Evolutionary conservation across 2,113 vertebrate species (phyloP).

Genomic region (Gadus macrocephalus): DNA sequence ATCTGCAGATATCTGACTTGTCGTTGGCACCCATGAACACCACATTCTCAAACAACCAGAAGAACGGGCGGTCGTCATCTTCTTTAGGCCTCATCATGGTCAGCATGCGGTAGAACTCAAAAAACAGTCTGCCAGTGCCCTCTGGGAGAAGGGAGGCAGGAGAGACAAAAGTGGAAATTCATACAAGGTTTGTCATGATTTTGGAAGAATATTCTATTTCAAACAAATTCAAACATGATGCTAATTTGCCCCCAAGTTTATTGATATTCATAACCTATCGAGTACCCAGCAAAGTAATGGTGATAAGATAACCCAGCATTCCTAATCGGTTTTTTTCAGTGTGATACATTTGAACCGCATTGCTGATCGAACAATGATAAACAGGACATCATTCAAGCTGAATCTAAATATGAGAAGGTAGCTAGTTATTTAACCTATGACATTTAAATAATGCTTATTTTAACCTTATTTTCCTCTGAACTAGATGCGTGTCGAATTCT

Average conservation of each 20-base stretch:
- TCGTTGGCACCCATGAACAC: slow-evolving; percentile 88
- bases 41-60: slow-evolving; percentile 96
- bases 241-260: too few species aligned
- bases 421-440: too few species aligned
- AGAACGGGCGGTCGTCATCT: slow-evolving; percentile 85
- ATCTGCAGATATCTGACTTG: slow-evolving; percentile 89
- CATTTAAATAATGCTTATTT: too few species aligned
- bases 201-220: too few species aligned
- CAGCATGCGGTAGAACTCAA: slow-evolving; percentile 91
- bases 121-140: slow-evolving; percentile 90
- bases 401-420: too few species aligned
- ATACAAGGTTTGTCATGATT: not conserved
- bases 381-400: not conserved
- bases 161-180: not conserved
- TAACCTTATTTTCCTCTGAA: not conserved
- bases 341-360: too few species aligned
- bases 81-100: slow-evolving; percentile 83
- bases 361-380: not conserved
- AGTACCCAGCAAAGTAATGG: too few species aligned
- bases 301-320: not conserved
- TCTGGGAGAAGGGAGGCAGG: slow-evolving; percentile 63
- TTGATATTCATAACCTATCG: too few species aligned
- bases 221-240: too few species aligned
- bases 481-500: not conserved
- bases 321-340: too few species aligned